These are phyloP conservation scores for Perithous albicinctus DNA, from an alignment of 2,888 invertebrate species.

Conservation along the genomic window DNA sequence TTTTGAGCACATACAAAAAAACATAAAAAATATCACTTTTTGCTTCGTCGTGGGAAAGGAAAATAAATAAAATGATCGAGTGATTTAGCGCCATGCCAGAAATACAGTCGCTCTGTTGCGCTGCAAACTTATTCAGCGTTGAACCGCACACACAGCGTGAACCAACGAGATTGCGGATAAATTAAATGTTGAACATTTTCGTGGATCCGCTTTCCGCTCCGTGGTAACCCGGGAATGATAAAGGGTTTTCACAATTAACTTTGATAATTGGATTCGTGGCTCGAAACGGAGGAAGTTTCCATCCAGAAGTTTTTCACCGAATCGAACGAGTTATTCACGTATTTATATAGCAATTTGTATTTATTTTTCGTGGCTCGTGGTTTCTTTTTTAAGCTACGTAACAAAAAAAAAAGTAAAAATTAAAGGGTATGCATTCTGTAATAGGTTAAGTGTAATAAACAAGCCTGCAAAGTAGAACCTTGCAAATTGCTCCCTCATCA, in stretches of 20 bases:
- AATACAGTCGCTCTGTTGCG: background rate
- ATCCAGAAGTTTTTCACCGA: background rate
- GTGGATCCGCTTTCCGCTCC: background rate
- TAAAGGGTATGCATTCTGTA: background rate
- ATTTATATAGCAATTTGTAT: slow-evolving; percentile 11
- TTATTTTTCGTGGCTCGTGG: background rate
- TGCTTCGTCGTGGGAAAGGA: too few relatives aligned
- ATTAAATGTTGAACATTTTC: slow-evolving; percentile 34
- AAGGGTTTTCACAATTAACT: slow-evolving; percentile 32
- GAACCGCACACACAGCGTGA: slow-evolving; percentile 7
- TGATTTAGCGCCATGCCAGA: too few relatives aligned
- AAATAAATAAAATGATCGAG: too few relatives aligned
- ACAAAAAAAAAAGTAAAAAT: background rate
- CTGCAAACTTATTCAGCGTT: slow-evolving; percentile 13
- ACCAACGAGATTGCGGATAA: slow-evolving; percentile 17
- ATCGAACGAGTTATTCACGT: slow-evolving; percentile 11
- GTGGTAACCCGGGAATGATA: background rate
- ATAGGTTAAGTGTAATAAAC: background rate
- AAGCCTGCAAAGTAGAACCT: too few relatives aligned
- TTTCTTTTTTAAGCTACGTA: background rate
- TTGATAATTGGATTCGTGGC: slow-evolving; percentile 41
- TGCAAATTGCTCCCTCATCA: too few relatives aligned
- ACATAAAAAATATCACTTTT: too few relatives aligned
- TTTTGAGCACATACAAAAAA: too few relatives aligned
- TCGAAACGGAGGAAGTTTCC: slow-evolving; percentile 12